These are phyloP conservation scores for Drosophila sordidula DNA, from an alignment of 2,888 invertebrate species.

Conservation along the genomic window DNA sequence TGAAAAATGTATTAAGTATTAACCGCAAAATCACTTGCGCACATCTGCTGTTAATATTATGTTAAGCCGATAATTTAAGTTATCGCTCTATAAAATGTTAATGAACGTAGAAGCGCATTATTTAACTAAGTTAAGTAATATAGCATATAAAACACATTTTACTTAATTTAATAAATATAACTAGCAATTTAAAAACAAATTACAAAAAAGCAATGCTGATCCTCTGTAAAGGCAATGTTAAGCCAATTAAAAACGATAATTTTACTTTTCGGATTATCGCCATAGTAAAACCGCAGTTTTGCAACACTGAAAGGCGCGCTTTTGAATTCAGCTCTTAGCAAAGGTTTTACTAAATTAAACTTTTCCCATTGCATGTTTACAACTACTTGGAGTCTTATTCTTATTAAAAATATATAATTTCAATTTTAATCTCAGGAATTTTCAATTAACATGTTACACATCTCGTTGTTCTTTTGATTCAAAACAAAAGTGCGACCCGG, in stretches of 20 bases:
- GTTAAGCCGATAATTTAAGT: background rate
- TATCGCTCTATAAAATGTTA: background rate
- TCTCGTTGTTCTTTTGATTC: conserved; percentile 91
- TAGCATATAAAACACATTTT: background rate
- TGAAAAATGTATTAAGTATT: no score
- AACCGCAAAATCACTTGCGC: background rate
- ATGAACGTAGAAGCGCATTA: background rate
- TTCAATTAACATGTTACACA: conserved; percentile 87
- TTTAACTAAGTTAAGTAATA: background rate
- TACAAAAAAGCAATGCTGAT: background rate
- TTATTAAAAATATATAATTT: conserved; percentile 20
- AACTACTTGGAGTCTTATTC: conserved; percentile 51
- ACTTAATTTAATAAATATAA: background rate
- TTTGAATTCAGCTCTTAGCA: background rate
- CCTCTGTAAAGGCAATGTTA: background rate
- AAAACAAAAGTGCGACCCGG: conserved; percentile 91
- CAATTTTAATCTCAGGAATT: conserved; percentile 32
- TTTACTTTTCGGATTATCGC: background rate
- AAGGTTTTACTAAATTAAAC: background rate
- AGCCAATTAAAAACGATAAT: background rate
- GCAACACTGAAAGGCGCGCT: conserved; percentile 1
- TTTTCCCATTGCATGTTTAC: conserved; percentile 5
- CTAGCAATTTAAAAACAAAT: background rate
- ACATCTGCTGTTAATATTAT: conserved; percentile 13
- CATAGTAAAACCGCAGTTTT: background rate